Evolutionary conservation across 2,113 vertebrate species (phyloP).

Genomic region (Diadophis punctatus): DNA sequence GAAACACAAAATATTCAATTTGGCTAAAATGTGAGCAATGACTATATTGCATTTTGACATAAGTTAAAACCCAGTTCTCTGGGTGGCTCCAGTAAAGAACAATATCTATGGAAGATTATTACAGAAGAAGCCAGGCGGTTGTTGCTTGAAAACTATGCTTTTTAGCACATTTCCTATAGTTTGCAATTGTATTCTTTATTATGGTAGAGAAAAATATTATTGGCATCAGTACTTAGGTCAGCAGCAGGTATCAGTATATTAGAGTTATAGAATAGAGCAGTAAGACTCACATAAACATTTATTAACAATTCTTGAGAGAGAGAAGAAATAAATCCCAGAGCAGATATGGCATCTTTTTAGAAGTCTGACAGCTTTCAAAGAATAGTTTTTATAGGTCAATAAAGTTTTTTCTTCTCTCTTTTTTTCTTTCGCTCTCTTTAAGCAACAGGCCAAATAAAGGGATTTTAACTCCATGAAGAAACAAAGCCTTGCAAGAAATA

Average conservation of each 20-base stretch:
- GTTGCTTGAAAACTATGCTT: slow-evolving; percentile 36
- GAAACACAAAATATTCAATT: slow-evolving; percentile 51
- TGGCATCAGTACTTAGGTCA: slow-evolving; percentile 45
- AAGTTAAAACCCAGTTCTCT: not conserved
- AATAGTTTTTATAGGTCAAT: slow-evolving; percentile 35
- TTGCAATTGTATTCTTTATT: slow-evolving; percentile 43
- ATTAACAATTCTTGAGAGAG: slow-evolving; percentile 28
- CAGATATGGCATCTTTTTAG: slow-evolving; percentile 25
- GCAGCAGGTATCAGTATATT: slow-evolving; percentile 28
- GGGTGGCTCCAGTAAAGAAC: slow-evolving; percentile 34
- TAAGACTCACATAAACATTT: slow-evolving; percentile 37
- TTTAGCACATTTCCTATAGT: slow-evolving; percentile 34
- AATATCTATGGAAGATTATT: slow-evolving; percentile 9
- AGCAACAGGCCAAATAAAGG: not conserved
- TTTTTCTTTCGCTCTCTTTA: not conserved
- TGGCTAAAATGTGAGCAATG: slow-evolving; percentile 38
- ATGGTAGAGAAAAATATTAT: slow-evolving; percentile 31
- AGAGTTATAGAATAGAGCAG: slow-evolving; percentile 44
- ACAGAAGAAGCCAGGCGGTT: slow-evolving; percentile 31
- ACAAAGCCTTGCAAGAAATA: not conserved
- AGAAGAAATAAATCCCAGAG: slow-evolving; percentile 41
- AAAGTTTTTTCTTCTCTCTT: not conserved
- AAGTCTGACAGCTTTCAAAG: slow-evolving; percentile 43
- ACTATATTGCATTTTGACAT: slow-evolving; percentile 29
- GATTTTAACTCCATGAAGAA: not conserved